phyloP scores from a whole-genome alignment of 2,113 vertebrate species.

The Sterna hirundo region DNA sequence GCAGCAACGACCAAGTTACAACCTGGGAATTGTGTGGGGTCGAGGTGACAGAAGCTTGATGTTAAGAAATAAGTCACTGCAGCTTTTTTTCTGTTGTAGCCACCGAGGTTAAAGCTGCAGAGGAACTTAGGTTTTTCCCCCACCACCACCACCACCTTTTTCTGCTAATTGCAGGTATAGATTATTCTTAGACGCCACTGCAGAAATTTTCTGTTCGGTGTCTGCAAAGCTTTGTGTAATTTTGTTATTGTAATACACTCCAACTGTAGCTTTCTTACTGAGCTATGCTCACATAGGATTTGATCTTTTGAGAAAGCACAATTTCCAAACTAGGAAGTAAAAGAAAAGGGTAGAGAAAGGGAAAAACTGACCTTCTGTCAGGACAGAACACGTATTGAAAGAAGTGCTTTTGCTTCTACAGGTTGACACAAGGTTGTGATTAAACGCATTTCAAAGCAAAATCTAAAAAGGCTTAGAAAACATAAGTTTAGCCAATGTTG shows the following conservation, averaged over 20 bases:
- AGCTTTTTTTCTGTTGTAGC: neutral
- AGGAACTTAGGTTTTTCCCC: neutral
- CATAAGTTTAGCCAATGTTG: neutral
- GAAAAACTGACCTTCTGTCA: neutral
- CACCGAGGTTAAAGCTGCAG: neutral
- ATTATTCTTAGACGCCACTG: neutral
- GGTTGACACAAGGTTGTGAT: neutral
- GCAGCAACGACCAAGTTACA: neutral
- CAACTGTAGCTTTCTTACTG: neutral
- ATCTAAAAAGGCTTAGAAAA: neutral
- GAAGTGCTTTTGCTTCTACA: neutral
- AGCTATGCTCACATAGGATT: fast-evolving
- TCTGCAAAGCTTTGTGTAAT: neutral
- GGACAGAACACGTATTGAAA: neutral
- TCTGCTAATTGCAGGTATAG: neutral
- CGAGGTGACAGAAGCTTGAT: neutral
- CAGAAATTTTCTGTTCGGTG: neutral
- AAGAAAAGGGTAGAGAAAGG: neutral
- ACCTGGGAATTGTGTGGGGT: neutral
- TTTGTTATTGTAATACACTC: neutral
- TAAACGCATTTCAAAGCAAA: neutral
- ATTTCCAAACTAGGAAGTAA: neutral
- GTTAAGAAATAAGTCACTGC: neutral
- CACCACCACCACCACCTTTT: neutral
- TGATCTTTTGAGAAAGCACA: neutral